Evolutionary conservation across 1,140 invertebrate species (phyloP).

Genomic region (Aphelinus atriplicis): DNA sequence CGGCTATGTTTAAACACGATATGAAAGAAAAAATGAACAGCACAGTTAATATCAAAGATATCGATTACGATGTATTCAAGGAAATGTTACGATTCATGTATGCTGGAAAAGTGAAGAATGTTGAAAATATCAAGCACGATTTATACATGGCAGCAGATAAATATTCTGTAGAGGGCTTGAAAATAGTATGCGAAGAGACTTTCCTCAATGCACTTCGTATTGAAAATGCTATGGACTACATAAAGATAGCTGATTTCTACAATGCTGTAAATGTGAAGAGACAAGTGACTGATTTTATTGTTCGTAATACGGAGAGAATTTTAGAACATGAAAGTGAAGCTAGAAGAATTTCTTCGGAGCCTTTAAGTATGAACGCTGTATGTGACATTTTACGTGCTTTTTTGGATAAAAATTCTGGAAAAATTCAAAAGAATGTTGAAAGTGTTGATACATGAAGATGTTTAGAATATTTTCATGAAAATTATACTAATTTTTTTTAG

Average conservation of each 20-base stretch:
- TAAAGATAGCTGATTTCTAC: neutral
- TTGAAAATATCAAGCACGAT: neutral
- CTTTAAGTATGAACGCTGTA: too few relatives aligned
- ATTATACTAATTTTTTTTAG: too few relatives aligned
- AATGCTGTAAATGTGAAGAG: neutral
- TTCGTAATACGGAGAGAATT: neutral
- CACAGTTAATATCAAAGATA: neutral
- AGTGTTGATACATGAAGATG: too few relatives aligned
- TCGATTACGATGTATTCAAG: neutral
- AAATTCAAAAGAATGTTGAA: too few relatives aligned
- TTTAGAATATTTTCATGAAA: too few relatives aligned
- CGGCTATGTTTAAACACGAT: neutral
- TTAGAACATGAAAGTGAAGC: too few relatives aligned
- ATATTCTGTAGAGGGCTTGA: neutral
- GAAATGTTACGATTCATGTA: neutral
- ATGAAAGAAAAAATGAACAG: neutral
- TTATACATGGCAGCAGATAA: neutral
- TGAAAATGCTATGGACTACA: neutral
- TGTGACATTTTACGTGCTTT: too few relatives aligned
- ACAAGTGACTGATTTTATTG: slow-evolving; percentile 2
- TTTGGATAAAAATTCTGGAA: too few relatives aligned
- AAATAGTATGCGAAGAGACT: neutral
- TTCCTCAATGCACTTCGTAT: neutral
- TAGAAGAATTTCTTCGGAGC: too few relatives aligned
- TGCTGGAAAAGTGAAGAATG: neutral